Evolutionary conservation across 1,140 invertebrate genomes (phyloP).

Genomic region (Phocides pigmalion): DNA sequence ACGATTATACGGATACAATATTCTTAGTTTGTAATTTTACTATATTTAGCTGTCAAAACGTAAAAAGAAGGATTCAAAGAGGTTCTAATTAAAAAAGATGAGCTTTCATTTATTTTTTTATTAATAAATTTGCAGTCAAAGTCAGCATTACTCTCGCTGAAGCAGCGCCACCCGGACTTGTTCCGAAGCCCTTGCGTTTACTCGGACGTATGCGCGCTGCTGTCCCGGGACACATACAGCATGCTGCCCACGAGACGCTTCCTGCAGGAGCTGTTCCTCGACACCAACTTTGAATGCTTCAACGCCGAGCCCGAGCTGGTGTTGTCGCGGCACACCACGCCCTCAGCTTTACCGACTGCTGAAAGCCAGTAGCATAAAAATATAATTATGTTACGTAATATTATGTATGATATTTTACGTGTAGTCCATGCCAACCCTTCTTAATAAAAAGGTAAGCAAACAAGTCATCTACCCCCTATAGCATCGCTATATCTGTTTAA

Average conservation of each 20-base stretch:
- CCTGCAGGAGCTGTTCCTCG: slow-evolving; percentile 97
- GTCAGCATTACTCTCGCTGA: slow-evolving; percentile 89
- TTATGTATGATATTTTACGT: not conserved
- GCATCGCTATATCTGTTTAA: no score
- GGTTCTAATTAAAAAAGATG: no score
- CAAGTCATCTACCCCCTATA: no score
- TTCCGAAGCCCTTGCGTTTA: slow-evolving; percentile 97
- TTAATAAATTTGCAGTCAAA: slow-evolving; percentile 82
- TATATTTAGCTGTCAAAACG: no score
- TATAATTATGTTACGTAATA: no score
- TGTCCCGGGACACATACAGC: slow-evolving; percentile 90
- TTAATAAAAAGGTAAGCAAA: no score
- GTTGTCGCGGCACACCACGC: slow-evolving; percentile 47
- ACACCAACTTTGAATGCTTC: slow-evolving; percentile 90
- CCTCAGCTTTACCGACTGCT: not conserved
- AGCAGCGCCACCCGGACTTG: slow-evolving; percentile 92
- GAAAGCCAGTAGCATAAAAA: not conserved
- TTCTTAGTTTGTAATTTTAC: no score
- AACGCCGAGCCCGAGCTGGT: slow-evolving; percentile 69
- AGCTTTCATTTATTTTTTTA: no score
- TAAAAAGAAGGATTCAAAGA: no score
- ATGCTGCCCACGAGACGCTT: slow-evolving; percentile 93
- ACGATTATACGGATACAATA: no score
- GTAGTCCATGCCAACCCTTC: no score
- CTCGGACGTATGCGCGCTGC: slow-evolving; percentile 93